phyloP scores from a whole-genome alignment of 2,888 invertebrate genomes.

The Lymantria dispar region DNA sequence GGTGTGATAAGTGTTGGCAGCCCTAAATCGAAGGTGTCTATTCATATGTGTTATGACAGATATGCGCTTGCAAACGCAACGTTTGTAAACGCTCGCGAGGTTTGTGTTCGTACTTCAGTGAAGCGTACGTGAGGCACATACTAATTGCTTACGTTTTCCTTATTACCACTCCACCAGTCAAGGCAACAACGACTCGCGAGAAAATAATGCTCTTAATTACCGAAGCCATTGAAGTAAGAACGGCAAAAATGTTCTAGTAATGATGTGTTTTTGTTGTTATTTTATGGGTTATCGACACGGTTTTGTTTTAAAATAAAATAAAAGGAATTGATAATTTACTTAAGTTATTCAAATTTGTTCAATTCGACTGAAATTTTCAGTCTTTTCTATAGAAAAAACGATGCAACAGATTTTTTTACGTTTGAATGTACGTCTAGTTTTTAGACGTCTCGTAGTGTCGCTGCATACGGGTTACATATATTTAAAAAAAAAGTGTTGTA shows the following conservation, averaged over 20 bases:
- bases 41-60: slow-evolving; percentile 5
- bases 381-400: too few relatives aligned
- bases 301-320: neutral
- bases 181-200: slow-evolving; percentile 16
- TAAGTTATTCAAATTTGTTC: too few relatives aligned
- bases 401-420: too few relatives aligned
- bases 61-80: neutral
- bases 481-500: too few relatives aligned
- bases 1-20: too few relatives aligned
- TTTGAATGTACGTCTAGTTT: too few relatives aligned
- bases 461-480: too few relatives aligned
- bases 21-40: slow-evolving; percentile 8
- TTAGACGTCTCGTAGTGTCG: too few relatives aligned
- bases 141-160: slow-evolving; percentile 29
- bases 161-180: slow-evolving; percentile 18
- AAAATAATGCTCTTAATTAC: slow-evolving; percentile 23
- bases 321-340: too few relatives aligned
- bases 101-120: slow-evolving; percentile 4
- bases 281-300: neutral
- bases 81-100: neutral
- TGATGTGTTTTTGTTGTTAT: neutral
- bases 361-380: too few relatives aligned
- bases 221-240: slow-evolving; percentile 19
- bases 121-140: slow-evolving; percentile 26
- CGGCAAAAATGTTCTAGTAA: neutral